Evolutionary conservation across 2,888 invertebrate genomes (phyloP).

Genomic region (Ophion costatus): DNA sequence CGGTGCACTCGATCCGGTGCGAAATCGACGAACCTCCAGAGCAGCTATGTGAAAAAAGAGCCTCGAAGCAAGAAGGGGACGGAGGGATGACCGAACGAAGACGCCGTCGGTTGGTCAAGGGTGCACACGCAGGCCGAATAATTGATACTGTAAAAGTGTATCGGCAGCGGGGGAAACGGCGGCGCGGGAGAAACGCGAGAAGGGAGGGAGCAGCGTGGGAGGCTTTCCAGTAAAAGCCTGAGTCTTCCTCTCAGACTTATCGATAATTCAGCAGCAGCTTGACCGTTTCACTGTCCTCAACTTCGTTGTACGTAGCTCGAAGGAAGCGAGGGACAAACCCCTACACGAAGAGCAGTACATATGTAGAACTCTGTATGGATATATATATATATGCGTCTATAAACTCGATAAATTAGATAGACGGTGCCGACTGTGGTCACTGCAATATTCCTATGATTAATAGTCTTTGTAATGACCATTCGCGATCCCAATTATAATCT

Average conservation of each 20-base stretch:
- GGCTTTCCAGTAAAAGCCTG: conserved; percentile 61
- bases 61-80: conserved; percentile 16
- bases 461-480: conserved; percentile 75
- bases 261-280: conserved; percentile 80
- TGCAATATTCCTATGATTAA: conserved; percentile 77
- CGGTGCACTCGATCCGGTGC: conserved; percentile 17
- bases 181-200: conserved; percentile 67
- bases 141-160: conserved; percentile 78
- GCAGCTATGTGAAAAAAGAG: conserved; percentile 20
- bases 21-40: background rate
- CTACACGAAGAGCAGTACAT: conserved; percentile 18
- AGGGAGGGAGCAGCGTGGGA: conserved; percentile 60
- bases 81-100: conserved; percentile 19
- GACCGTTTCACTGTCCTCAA: conserved; percentile 69
- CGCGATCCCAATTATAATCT: conserved; percentile 51
- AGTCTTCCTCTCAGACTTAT: conserved; percentile 77
- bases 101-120: conserved; percentile 57
- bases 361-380: background rate
- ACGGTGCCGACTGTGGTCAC: conserved; percentile 48
- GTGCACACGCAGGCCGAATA: conserved; percentile 76
- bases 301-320: conserved; percentile 53
- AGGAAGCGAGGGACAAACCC: conserved; percentile 54
- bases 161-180: conserved; percentile 69
- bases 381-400: background rate
- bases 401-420: conserved; percentile 21